Evolutionary conservation across 2,888 invertebrate genomes (phyloP).

Genomic region (Drosophila prolongata): DNA sequence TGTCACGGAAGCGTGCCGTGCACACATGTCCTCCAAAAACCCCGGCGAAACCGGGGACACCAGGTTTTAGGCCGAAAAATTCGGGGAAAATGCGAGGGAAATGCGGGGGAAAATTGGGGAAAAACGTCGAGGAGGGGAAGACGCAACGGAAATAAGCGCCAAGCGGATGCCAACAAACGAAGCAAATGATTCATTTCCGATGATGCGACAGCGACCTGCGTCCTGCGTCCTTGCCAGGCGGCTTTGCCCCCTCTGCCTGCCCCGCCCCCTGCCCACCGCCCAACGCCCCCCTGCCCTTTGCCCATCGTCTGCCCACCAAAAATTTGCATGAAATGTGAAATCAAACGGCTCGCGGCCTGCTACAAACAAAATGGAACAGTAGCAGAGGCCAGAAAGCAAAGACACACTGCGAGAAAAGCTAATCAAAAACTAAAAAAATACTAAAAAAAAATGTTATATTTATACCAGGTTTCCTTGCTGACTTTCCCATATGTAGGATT

Average conservation of each 20-base stretch:
- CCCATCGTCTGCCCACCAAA: constrained; percentile 60
- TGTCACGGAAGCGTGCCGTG: constrained; percentile 78
- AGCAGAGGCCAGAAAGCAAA: constrained; percentile 5
- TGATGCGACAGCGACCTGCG: constrained; percentile 79
- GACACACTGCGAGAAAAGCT: not conserved
- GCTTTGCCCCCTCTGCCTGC: constrained; percentile 4
- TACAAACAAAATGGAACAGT: constrained; percentile 21
- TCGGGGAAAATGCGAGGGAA: not conserved
- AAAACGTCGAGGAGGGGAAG: constrained; percentile 34
- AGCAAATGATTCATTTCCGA: constrained; percentile 84
- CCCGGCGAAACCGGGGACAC: constrained; percentile 28
- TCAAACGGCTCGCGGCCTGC: constrained; percentile 58
- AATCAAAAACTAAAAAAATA: not conserved
- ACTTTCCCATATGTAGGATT: too few species aligned
- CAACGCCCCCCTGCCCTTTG: constrained; percentile 5
- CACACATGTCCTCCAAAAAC: constrained; percentile 63
- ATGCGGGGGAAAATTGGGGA: constrained; percentile 1
- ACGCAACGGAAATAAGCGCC: constrained; percentile 83
- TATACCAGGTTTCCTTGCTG: too few species aligned
- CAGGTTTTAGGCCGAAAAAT: constrained; percentile 59
- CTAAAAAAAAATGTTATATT: too few species aligned
- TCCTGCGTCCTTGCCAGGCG: constrained; percentile 39
- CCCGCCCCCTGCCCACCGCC: not conserved
- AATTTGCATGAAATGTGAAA: constrained; percentile 78
- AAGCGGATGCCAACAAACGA: constrained; percentile 84